A percentile compares a stretch with the other conserved stretches of the same genome.
These are phyloP conservation scores for Phaedon cochleariae DNA, from an alignment of 2,888 invertebrate species.

Conservation along the genomic window DNA sequence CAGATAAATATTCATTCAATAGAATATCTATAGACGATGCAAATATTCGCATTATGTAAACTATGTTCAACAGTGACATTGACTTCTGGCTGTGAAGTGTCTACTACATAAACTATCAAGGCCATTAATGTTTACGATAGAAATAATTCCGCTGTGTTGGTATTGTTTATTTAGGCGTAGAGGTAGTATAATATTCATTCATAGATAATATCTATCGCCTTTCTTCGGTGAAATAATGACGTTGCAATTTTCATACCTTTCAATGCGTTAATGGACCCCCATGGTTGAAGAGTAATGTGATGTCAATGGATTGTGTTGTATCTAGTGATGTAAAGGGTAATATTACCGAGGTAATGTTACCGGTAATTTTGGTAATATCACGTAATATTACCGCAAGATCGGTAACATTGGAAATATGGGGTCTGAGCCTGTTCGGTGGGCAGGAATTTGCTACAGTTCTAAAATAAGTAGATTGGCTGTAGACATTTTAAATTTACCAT, in stretches of 20 bases:
- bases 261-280: neutral
- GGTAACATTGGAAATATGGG: too few relatives aligned
- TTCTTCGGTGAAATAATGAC: neutral
- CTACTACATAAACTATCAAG: constrained; percentile 22
- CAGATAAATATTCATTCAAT: too few relatives aligned
- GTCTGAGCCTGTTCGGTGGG: too few relatives aligned
- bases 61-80: constrained; percentile 6
- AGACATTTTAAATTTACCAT: too few relatives aligned
- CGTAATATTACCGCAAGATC: too few relatives aligned
- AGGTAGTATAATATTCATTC: neutral
- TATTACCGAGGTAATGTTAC: too few relatives aligned
- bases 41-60: neutral
- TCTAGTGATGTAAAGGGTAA: too few relatives aligned
- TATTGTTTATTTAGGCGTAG: constrained; percentile 6
- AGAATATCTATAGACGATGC: neutral
- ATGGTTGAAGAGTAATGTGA: too few relatives aligned
- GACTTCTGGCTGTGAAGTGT: neutral
- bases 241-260: neutral
- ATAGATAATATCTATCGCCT: neutral
- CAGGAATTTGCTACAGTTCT: too few relatives aligned
- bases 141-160: constrained; percentile 10
- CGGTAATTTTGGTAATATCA: too few relatives aligned
- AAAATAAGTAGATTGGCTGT: too few relatives aligned
- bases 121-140: constrained; percentile 25
- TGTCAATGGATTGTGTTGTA: too few relatives aligned